Percentiles rank a stretch among this genome's conserved stretches.
Conservation (phyloP, 2,888 invertebrate species). For the Coleophora deauratella region DNA sequence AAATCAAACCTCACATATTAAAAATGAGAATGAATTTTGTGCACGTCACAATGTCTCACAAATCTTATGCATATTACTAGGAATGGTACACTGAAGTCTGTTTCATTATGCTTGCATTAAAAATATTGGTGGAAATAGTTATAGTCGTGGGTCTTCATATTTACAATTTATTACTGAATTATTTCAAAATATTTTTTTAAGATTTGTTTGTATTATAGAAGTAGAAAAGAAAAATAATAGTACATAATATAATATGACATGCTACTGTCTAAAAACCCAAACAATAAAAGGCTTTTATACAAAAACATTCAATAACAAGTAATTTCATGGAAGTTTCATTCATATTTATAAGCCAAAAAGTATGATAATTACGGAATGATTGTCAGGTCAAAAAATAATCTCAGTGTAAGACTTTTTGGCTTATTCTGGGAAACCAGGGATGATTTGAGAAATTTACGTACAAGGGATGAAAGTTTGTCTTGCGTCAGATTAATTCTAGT, state of each 20-base stretch:
- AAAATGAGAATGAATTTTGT: constrained; percentile 34
- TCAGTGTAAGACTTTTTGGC: background rate
- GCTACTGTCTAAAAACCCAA: constrained; percentile 13
- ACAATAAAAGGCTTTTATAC: constrained; percentile 21
- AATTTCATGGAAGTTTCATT: constrained; percentile 8
- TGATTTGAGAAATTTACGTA: constrained; percentile 9
- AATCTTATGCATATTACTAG: constrained; percentile 22
- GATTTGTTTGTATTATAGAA: background rate
- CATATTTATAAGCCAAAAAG: background rate
- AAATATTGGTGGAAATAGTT: constrained; percentile 11
- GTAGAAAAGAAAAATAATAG: background rate
- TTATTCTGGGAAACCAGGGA: background rate
- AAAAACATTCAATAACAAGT: constrained; percentile 20
- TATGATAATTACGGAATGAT: constrained; percentile 1
- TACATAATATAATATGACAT: background rate
- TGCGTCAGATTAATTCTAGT: constrained; percentile 22
- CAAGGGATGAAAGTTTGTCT: constrained; percentile 22
- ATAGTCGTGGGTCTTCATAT: background rate
- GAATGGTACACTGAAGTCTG: constrained; percentile 30
- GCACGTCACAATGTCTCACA: constrained; percentile 35
- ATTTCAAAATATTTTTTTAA: too few relatives aligned
- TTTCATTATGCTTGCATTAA: constrained; percentile 18
- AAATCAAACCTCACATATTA: constrained; percentile 14
- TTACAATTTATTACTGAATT: too few relatives aligned
- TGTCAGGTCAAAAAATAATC: background rate